Base-by-base conservation (phyloP, 1,140 invertebrate species). In the Pseudomyrmex pallidus region DNA sequence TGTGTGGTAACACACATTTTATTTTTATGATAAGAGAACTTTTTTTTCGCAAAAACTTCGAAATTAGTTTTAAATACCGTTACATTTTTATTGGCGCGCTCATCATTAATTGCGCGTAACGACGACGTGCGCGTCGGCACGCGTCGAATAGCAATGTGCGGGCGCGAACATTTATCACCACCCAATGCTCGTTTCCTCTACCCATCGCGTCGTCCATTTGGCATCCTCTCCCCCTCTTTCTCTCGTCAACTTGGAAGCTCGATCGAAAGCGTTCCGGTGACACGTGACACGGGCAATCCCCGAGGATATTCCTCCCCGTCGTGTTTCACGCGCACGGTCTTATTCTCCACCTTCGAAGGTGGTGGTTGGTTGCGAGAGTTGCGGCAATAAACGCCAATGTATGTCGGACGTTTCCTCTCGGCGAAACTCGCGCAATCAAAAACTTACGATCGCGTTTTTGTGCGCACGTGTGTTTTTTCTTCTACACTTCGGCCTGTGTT, bases 321-420 rank as follows among this genome's bases (percentile, higher is more conserved):
- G 20, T 63, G 57, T 61, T 73, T 78, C 74, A 52, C 54, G 17
- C 86, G 67, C 59, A 77, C 48, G 85, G 80, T 78, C 73, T 87
- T 68, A 83, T 64, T 35, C 9, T 25, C 7, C 59, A 46, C n/a
- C 48, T 46, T 56, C 63, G 54, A 52, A 74, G 73, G 56, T 17
- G 22, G 64, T 73, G 66, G 59, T 10, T 64, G 82, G 72, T 86
- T 87, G 54, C 74, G 66, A 44, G 59, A 80, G 76, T 80, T 80
- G 50, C 54, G 17, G 68, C 85, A 80, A 82, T 87, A 87, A 87
- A 85, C 66, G 64, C 83, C 67, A 87, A 87, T 87, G 74, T 84
- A 67, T 15, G 46, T 61, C 56, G 56, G 50, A 66, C 22, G n/a
- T 80, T 35, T 59, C 22, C 12, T 15, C 63, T 15, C 63, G 5